Conservation (phyloP, 2,113 vertebrate species). For the Xiphias gladius region DNA sequence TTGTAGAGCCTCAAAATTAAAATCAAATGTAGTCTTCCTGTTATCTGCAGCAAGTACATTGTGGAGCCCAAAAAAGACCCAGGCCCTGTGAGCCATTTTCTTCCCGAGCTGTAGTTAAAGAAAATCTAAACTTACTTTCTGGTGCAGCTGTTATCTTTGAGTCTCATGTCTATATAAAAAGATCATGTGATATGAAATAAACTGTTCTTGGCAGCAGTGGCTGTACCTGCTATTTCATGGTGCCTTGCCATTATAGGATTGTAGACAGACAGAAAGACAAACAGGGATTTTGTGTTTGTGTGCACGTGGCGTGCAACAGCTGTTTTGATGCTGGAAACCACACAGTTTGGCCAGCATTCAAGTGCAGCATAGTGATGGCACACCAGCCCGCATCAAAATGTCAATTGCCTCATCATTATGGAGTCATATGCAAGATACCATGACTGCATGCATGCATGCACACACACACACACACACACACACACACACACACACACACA, state of each 20-base stretch:
- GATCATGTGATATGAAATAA: not conserved
- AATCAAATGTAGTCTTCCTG: not conserved
- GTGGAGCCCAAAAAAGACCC: not conserved
- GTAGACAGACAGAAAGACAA: constrained; percentile 27
- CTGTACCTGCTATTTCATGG: constrained; percentile 1
- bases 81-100: not conserved
- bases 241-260: not conserved
- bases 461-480: not conserved
- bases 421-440: constrained; percentile 9
- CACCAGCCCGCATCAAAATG: constrained; percentile 46
- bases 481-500: not conserved
- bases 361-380: constrained; percentile 53
- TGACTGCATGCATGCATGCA: constrained; percentile 19
- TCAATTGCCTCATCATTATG: constrained; percentile 63
- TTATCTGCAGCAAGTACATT: too few relatives aligned
- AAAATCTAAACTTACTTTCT: not conserved
- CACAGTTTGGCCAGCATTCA: constrained; percentile 34
- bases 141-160: not conserved
- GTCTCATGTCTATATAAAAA: not conserved
- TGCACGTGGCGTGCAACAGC: constrained; percentile 19
- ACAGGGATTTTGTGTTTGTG: not conserved
- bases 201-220: not conserved
- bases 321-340: constrained; percentile 34
- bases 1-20: not conserved
- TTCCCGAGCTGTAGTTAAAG: not conserved